Conservation (phyloP, 2,888 invertebrate species). For the Vanessa cardui region DNA sequence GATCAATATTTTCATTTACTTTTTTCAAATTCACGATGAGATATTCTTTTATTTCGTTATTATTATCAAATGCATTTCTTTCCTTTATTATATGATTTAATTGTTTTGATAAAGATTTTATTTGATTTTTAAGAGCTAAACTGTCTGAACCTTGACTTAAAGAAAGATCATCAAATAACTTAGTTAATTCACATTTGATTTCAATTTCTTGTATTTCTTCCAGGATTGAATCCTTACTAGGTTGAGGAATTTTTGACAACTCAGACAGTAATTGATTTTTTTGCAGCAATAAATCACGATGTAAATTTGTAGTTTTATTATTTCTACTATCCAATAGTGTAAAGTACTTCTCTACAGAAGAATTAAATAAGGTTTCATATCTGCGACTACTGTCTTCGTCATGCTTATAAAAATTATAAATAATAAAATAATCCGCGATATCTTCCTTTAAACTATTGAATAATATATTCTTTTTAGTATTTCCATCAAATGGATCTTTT, state of each 20-base stretch:
- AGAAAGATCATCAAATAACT: conserved; percentile 51
- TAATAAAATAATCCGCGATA: conserved; percentile 58
- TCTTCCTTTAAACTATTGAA: conserved; percentile 43
- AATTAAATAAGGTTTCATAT: conserved; percentile 52
- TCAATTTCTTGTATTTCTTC: conserved; percentile 47
- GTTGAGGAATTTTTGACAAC: conserved; percentile 45
- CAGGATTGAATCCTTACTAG: conserved; percentile 38
- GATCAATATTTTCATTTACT: conserved; percentile 44
- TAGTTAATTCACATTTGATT: conserved; percentile 47
- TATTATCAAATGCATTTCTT: conserved; percentile 48
- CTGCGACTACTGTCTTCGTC: conserved; percentile 49
- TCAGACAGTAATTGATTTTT: conserved; percentile 61
- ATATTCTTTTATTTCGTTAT: conserved; percentile 54
- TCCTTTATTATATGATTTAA: conserved; percentile 54
- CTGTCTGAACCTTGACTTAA: conserved; percentile 43
- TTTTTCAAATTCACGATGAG: conserved; percentile 52
- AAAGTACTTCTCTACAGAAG: conserved; percentile 49
- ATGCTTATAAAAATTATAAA: conserved; percentile 51
- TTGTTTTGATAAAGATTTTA: conserved; percentile 53
- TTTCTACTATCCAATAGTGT: conserved; percentile 38
- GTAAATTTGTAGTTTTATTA: conserved; percentile 18
- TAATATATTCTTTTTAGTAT: conserved; percentile 3
- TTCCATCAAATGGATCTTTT: conserved; percentile 39
- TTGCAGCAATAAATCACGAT: conserved; percentile 47
- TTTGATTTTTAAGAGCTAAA: conserved; percentile 37